Evolutionary conservation across 2,888 invertebrate species (phyloP), one percentile per base, ranked within the genome.

Genomic region (Leptinotarsa juncta): DNA sequence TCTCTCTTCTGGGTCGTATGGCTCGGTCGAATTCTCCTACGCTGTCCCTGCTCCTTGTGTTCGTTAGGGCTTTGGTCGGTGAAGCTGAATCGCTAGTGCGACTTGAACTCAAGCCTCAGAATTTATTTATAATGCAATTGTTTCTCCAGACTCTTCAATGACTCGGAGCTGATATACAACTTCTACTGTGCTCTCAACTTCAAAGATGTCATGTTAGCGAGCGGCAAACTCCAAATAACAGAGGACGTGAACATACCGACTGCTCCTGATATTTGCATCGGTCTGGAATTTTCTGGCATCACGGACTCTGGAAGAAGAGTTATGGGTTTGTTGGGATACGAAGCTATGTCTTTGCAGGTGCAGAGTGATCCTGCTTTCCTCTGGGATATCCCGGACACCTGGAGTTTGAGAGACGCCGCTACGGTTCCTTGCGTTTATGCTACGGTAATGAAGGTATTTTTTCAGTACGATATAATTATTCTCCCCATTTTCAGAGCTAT

Each of bases 201-300:
- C 94, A 93, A 97, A 81, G 98, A 98, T 88, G 93, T 98, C 78
- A 98, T 98, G 97, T 89, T 97, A 83, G 97, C 97, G 49, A 95
- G 96, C 42, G 98, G 97, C 81, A 97, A 97, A 89, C 90, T 98
- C 79, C 95, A 97, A 70, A 95, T 96, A 16, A 96, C 12, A 42
- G 42, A 97, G 89, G 96, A 96, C 70, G 90, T 97, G 75, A 97
- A 97, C n/a, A 95, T 93, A 84, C 89, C 94, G 75, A 94, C 94
- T 57, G 92, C 91, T 76, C 90, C 94, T 89, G 97, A 97, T 80
- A 96, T 97, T 87, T 93, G 96, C 81, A 90, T 97, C 70, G 97
- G 97, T 48, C 89, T 97, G 81, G 97, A 97, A 88, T 97, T 97
- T 88, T 91, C 97, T 7, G 84, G 84, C 2, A 70, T 81, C 49